Conservation (phyloP, 2,797 vertebrate species). For the Cyclopterus lumpus region DNA sequence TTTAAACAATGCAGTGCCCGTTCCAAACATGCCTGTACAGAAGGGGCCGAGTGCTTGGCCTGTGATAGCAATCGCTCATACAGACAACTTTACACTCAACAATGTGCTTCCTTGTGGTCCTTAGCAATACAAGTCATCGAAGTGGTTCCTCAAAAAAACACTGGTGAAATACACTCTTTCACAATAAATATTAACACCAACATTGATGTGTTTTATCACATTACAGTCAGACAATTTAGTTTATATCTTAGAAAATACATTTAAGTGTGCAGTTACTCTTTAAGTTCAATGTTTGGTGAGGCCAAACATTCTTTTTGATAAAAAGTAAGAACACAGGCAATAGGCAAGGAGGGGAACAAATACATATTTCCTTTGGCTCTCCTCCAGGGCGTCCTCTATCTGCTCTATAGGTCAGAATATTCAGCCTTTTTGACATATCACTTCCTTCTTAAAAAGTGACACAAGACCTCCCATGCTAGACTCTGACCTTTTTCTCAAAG, state of each 20-base stretch:
- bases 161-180: not conserved
- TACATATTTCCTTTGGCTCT: slow-evolving; percentile 69
- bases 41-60: not conserved
- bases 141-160: not conserved
- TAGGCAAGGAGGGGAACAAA: slow-evolving; percentile 59
- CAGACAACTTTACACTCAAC: not conserved
- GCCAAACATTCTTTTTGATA: slow-evolving; percentile 58
- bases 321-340: slow-evolving; percentile 43
- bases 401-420: slow-evolving; percentile 73
- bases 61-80: not conserved
- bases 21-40: not conserved
- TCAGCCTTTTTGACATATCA: slow-evolving; percentile 59
- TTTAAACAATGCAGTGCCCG: not conserved
- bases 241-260: not conserved
- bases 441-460: slow-evolving; percentile 62
- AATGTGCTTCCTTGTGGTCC: not conserved
- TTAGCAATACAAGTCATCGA: not conserved
- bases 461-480: slow-evolving; percentile 58
- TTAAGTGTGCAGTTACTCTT: not conserved
- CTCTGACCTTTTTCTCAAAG: slow-evolving; percentile 61
- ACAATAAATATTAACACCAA: not conserved
- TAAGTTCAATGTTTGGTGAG: slow-evolving; percentile 17
- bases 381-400: slow-evolving; percentile 58
- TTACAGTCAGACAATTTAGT: not conserved
- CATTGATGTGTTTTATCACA: not conserved